Base-by-base conservation (phyloP, 64 coral and sea anemone species). In the Acropora yongei region DNA sequence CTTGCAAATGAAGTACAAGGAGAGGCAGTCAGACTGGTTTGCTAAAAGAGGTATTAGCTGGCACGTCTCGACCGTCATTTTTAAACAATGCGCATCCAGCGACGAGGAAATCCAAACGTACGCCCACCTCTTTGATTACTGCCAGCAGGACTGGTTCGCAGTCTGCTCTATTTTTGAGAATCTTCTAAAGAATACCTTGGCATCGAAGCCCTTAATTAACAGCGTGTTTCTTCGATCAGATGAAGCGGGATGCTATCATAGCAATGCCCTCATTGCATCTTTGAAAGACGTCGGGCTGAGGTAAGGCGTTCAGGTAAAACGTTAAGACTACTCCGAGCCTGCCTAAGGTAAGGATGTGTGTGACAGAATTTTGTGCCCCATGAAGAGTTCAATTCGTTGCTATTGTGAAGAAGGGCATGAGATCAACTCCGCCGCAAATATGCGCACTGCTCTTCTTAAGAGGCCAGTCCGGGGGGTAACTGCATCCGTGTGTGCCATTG, bases 281-380 rank as follows among this genome's bases (percentile, higher is more conserved):
- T 13, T 44, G 9, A 76, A 89, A 78, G 74, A 89, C 44, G 47
- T 89, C 30, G 74, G 87, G 40, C 6, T 76, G 19, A 17, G 74
- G 51, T 11, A 65, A 5, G 87, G 87, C 6, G 75, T 89, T 14
- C 30, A 58, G 4, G 74, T 89, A 17, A 45, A 30, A 30, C 12
- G 75, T 4, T 90, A 85, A n/a, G 82, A 90, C 55, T 90, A 57
- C 68, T 95, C 93, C 1, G 93, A 90, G 76, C 93, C 80, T 17
- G 76, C 49, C 11, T 90, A 90, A 30, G 93, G 88, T 3, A 95
- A 95, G 65, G 93, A 95, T 90, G 66, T 90, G 5, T 95, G 93
- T 60, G 93, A 95, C 60, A 66, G 93, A 75, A 86, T 95, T 73
- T 42, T 95, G 20, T 90, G 80, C 9, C 88, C 88, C 2, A 81